phyloP scores from a whole-genome alignment of 2,888 invertebrate genomes.

The Mimumesa dahlbomi region DNA sequence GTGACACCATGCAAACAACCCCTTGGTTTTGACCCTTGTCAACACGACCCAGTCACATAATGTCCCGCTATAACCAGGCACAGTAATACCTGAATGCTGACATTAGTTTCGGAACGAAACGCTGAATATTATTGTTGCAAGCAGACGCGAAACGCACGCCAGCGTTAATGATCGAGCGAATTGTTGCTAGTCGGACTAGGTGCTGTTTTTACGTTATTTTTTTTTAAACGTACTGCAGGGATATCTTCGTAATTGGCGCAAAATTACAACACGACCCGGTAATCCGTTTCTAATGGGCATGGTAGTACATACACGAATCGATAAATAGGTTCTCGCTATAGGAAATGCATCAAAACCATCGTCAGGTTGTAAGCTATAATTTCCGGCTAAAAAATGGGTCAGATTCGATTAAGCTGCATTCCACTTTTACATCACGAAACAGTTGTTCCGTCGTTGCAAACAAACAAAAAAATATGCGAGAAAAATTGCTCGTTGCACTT shows the following conservation, averaged over 20 bases:
- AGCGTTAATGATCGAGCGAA: constrained; percentile 19
- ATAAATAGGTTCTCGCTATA: constrained; percentile 50
- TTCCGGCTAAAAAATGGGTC: constrained; percentile 38
- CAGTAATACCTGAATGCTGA: constrained; percentile 56
- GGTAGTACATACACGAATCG: constrained; percentile 47
- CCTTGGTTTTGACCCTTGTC: constrained; percentile 66
- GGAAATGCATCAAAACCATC: constrained; percentile 14
- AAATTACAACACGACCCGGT: constrained; percentile 40
- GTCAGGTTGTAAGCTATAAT: constrained; percentile 21
- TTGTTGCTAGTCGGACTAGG: constrained; percentile 18
- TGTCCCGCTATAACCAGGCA: constrained; percentile 43
- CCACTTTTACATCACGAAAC: too few species aligned
- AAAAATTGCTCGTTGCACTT: too few species aligned
- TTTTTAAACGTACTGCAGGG: not conserved
- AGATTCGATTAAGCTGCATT: constrained; percentile 17
- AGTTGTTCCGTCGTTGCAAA: too few species aligned
- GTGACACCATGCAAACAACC: constrained; percentile 62
- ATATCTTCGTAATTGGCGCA: constrained; percentile 33
- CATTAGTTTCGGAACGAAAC: constrained; percentile 33
- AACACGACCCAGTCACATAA: constrained; percentile 46
- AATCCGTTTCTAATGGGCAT: constrained; percentile 49
- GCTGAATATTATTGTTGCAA: constrained; percentile 27
- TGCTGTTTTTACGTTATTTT: constrained; percentile 11
- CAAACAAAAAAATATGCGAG: too few species aligned
- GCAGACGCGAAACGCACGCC: constrained; percentile 16